These are phyloP conservation scores for Alloscopus bannaensis DNA, from an alignment of 2,888 invertebrate genomes.

Conservation along the genomic window DNA sequence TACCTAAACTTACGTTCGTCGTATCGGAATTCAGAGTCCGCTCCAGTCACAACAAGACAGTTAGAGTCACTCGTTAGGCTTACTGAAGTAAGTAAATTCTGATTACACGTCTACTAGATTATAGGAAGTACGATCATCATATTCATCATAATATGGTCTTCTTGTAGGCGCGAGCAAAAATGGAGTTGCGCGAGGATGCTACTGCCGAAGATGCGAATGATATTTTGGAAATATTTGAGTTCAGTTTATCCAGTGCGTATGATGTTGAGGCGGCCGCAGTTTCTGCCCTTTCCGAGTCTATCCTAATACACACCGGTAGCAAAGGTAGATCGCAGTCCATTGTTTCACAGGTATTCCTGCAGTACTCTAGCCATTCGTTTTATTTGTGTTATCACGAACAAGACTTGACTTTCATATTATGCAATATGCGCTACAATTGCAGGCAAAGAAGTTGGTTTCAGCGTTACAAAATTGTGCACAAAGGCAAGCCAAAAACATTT, in stretches of 20 bases:
- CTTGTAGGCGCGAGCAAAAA: slow-evolving; percentile 88
- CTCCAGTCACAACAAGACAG: slow-evolving; percentile 92
- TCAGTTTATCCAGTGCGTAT: slow-evolving; percentile 86
- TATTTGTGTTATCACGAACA: too few relatives aligned
- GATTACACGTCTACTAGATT: background rate
- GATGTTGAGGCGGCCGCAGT: slow-evolving; percentile 79
- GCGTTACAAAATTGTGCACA: slow-evolving; percentile 82
- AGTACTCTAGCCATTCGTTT: too few relatives aligned
- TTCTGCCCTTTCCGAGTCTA: slow-evolving; percentile 52
- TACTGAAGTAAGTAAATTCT: slow-evolving; percentile 81
- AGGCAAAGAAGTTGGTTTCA: slow-evolving; percentile 85
- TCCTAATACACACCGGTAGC: slow-evolving; percentile 29
- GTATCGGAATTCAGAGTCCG: slow-evolving; percentile 81
- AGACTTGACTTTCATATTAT: too few relatives aligned
- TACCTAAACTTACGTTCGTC: slow-evolving; percentile 86
- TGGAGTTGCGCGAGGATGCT: slow-evolving; percentile 89
- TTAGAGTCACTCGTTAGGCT: slow-evolving; percentile 91
- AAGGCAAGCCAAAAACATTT: slow-evolving; percentile 82
- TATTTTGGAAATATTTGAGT: slow-evolving; percentile 88
- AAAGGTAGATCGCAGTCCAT: slow-evolving; percentile 36
- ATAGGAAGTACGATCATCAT: slow-evolving; percentile 2
- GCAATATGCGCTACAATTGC: too few relatives aligned
- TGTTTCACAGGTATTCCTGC: slow-evolving; percentile 71
- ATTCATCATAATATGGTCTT: slow-evolving; percentile 23
- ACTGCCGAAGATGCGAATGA: slow-evolving; percentile 88